Conservation (phyloP, 2,888 invertebrate genomes). For the Phengaris arion region DNA sequence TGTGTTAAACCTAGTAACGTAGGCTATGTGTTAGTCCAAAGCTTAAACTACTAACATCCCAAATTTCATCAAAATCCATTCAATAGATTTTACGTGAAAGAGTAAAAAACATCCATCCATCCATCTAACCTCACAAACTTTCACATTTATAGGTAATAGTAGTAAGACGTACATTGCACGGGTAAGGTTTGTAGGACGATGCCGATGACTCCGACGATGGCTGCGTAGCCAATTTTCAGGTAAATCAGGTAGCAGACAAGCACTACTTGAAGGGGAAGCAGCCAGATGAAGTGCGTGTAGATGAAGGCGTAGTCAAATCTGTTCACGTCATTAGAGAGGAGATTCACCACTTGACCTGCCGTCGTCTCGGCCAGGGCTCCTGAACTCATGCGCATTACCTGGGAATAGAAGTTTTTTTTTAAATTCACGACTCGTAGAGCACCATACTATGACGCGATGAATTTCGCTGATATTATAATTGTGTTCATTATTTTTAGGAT, state of each 20-base stretch:
- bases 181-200: conserved; percentile 90
- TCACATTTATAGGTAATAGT: no score
- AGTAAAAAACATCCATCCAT: no score
- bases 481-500: no score
- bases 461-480: no score
- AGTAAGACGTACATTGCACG: conserved; percentile 83
- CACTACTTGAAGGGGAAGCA: conserved; percentile 85
- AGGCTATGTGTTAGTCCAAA: no score
- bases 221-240: conserved; percentile 84
- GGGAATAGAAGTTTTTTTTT: conserved; percentile 14
- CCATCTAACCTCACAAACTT: no score
- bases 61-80: no score
- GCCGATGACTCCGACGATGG: conserved; percentile 87
- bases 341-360: conserved; percentile 94
- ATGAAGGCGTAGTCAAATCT: conserved; percentile 92
- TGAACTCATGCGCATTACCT: conserved; percentile 85
- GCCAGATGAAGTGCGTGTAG: conserved; percentile 92
- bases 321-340: conserved; percentile 96
- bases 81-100: no score
- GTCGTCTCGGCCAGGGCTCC: conserved; percentile 91
- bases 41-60: no score
- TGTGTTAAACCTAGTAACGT: no score
- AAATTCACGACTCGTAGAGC: background rate
- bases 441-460: no score
- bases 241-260: conserved; percentile 88